Base-by-base conservation (phyloP, 2,113 vertebrate genomes). In the Perca fluviatilis region DNA sequence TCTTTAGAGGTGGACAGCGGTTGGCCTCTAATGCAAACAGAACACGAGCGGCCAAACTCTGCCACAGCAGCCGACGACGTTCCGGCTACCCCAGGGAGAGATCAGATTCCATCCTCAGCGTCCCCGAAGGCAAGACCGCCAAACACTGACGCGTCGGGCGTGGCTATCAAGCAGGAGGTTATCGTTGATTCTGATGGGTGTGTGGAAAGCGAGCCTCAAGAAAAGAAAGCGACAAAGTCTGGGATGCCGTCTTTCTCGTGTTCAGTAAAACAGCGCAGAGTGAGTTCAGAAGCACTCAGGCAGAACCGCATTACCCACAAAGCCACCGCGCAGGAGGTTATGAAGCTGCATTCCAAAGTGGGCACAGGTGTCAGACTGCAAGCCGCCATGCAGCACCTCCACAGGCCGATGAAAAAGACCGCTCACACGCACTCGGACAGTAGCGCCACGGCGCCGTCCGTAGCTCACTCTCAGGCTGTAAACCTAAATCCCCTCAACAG, bases 91-190 rank as follows among this genome's bases (percentile, higher is more conserved):
- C 47, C 77, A 21, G 78, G 71, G 43, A 76, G 54, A 60, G 86
- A 87, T 77, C 80, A 47, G 2, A 80, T 68, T 70, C 79, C 84
- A n/a, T 61, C 85, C 60, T 79, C 83, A 0, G 69, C 56, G 14
- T 68, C 85, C 23, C 77, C 82, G 2, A 21, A 66, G 53, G 51
- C 62, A 49, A 90, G 73, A 50, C 77, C 70, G 50, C 88, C 74
- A 57, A 73, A 60, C 53, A 78, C 61, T 2, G 63, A 79, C 10
- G 13, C 58, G 3, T 80, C 77, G 27, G 82, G 73, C 6, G 84
- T 92, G 47, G 61, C 84, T 4, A 70, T 95, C 58, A 96, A 96
- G 79, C 90, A 94, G 85, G 95, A 95, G 57, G 87, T 93, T 12
- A 60, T 91, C 10, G 70, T 86, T 1, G 90, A 91, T 51, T 89